Evolutionary conservation across 2,888 invertebrate genomes (phyloP).

Genomic region (Drosophila pullipes): DNA sequence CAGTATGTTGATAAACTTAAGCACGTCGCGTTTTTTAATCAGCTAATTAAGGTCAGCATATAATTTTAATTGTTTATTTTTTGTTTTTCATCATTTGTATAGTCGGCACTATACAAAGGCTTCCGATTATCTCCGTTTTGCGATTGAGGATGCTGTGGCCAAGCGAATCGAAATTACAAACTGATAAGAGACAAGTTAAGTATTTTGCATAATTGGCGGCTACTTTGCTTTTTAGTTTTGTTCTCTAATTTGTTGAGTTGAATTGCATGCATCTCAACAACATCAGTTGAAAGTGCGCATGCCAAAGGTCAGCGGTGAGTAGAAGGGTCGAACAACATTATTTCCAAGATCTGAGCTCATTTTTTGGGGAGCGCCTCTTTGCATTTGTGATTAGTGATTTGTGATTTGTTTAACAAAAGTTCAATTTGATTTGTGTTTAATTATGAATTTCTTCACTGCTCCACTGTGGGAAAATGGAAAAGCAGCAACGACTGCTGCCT

Average conservation of each 20-base stretch:
- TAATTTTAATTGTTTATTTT: slow-evolving; percentile 71
- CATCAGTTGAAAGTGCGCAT: slow-evolving; percentile 32
- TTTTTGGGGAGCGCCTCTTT: slow-evolving; percentile 2
- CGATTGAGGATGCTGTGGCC: slow-evolving; percentile 9
- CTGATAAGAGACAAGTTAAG: slow-evolving; percentile 60
- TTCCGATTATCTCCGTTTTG: slow-evolving; percentile 36
- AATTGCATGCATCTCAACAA: slow-evolving; percentile 26
- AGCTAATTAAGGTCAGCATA: slow-evolving; percentile 74
- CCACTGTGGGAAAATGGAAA: slow-evolving; percentile 48
- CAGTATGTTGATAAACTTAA: slow-evolving; percentile 6
- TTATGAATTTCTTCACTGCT: slow-evolving; percentile 41
- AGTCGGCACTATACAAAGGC: slow-evolving; percentile 66
- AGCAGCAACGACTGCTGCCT: slow-evolving; percentile 31
- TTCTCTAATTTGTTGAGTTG: slow-evolving; percentile 35
- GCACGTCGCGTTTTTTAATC: slow-evolving; percentile 46
- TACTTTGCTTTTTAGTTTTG: slow-evolving; percentile 57
- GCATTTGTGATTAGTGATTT: slow-evolving; percentile 35
- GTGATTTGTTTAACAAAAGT: slow-evolving; percentile 36
- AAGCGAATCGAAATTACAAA: slow-evolving; percentile 36
- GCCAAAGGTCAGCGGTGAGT: slow-evolving; percentile 9
- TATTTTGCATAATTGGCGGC: slow-evolving; percentile 74
- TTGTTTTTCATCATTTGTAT: slow-evolving; percentile 56
- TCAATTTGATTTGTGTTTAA: slow-evolving; percentile 52
- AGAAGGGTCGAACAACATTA: slow-evolving; percentile 3
- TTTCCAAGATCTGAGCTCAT: background rate